Base-by-base conservation (phyloP, 1,140 invertebrate genomes). In the Musca vetustissima region DNA sequence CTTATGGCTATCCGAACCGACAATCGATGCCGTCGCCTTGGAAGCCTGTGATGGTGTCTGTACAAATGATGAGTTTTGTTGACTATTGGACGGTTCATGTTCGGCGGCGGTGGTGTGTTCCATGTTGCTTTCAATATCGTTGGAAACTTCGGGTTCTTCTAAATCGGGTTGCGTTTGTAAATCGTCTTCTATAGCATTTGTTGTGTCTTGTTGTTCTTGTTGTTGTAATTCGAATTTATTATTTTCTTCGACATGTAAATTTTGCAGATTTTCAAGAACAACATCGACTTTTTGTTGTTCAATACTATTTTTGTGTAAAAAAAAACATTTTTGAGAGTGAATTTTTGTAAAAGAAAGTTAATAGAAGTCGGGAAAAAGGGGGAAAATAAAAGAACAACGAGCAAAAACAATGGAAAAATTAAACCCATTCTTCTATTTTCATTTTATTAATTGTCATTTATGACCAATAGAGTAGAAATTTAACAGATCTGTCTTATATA, bases 221-320 rank as follows among this genome's bases (percentile, higher is more conserved):
- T 32, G 47, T n/a, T 24, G 28, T 2, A 28, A n/a, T 6, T 50
- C 64, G 1, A 22, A 1, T 28, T 68, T 65, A 53, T 70, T n/a
- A 8, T 72, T 66, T 48, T 36, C 47, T n/a, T 66, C 57, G 69
- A 66, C 25, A 17, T 71, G 71, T 48, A 76, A 67, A 15, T 75
- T 67, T 28, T 75, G 72, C 64, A 76, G 48, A 64, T 79, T 76
- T 47, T 69, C 72, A 21, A 75, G 59, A 47, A 79, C 67, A 64
- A 73, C 69, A 32, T 70, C 75, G 28, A 79, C 64, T 61, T 28
- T 25, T 25, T 32, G 57, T 43, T 36, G 57, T 9, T 21, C 36
- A 61, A 28, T 43, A 43, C n/a, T 36, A 61, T 59, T 53, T 53
- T 53, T 24, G n/a, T 17, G 52, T 9, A 53, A 21, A 19, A 19